Conservation (phyloP, 1,140 invertebrate genomes). For the Drosophila rufa region DNA sequence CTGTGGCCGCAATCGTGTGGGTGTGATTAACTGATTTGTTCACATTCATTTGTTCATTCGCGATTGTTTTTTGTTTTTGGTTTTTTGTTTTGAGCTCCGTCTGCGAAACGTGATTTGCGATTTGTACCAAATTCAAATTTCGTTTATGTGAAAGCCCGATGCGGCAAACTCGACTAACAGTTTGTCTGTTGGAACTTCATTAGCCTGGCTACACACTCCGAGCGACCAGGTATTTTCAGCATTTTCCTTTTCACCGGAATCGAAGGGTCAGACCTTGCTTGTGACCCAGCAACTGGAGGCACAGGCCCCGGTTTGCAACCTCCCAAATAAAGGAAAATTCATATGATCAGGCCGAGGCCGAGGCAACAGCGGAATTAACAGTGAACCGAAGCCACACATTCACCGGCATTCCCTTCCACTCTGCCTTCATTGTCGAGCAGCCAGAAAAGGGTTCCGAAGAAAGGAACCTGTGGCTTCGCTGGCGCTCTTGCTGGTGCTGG, state of each 20-base stretch:
- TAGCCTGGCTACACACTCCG: slow-evolving; percentile 14
- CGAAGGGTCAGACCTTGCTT: slow-evolving; percentile 60
- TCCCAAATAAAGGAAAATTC: slow-evolving; percentile 33
- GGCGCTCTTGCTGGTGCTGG: slow-evolving; percentile 12
- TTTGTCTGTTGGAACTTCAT: slow-evolving; percentile 25
- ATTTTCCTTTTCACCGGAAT: slow-evolving; percentile 41
- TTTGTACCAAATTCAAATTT: slow-evolving; percentile 84
- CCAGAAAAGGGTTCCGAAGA: slow-evolving; percentile 6
- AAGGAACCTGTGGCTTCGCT: slow-evolving; percentile 52
- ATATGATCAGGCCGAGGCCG: slow-evolving; percentile 38
- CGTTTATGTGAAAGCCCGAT: slow-evolving; percentile 44
- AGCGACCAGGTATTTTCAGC: slow-evolving; percentile 8
- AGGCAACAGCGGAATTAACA: slow-evolving; percentile 42
- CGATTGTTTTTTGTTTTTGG: slow-evolving; percentile 37
- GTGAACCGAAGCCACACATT: slow-evolving; percentile 31
- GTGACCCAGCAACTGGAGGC: slow-evolving; percentile 50
- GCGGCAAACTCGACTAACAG: slow-evolving; percentile 10
- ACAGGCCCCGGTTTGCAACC: neutral
- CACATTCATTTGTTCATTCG: slow-evolving; percentile 82
- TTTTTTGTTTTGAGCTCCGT: slow-evolving; percentile 33
- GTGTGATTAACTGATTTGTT: slow-evolving; percentile 85
- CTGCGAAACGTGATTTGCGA: slow-evolving; percentile 81
- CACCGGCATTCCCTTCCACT: neutral
- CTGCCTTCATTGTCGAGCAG: slow-evolving; percentile 5
- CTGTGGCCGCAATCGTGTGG: slow-evolving; percentile 65